phyloP scores from a whole-genome alignment of 1,140 invertebrate species.

The Thaumetopoea pityocampa region DNA sequence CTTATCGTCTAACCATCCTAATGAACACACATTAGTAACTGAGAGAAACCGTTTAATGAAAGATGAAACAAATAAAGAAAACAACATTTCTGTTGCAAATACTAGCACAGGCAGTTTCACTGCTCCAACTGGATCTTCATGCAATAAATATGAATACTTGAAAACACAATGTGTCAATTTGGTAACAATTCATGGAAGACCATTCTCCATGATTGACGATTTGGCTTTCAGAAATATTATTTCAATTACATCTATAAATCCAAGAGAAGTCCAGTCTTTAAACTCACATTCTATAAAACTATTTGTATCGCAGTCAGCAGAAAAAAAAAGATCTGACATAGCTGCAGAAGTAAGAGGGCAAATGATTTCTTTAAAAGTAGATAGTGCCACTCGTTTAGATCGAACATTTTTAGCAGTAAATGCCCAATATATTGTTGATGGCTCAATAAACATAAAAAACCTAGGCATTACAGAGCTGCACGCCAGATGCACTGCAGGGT shows the following conservation, averaged over 20 bases:
- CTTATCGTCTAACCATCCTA: neutral
- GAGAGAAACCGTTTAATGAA: neutral
- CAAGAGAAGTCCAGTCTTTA: neutral
- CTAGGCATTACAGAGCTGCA: neutral
- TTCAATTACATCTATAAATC: neutral
- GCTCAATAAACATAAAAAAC: neutral
- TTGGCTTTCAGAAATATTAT: neutral
- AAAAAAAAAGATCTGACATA: neutral
- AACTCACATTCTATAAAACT: neutral
- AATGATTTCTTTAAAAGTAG: neutral
- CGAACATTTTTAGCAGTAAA: neutral
- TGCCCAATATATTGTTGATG: neutral
- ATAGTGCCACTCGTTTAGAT: neutral
- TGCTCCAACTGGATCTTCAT: no score
- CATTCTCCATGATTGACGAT: neutral
- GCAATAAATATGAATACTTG: no score
- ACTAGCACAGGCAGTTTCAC: no score
- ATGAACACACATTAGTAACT: constrained; percentile 1
- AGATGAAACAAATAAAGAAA: neutral
- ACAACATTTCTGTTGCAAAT: no score
- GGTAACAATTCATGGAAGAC: neutral
- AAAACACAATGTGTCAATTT: neutral
- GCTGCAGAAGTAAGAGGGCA: neutral
- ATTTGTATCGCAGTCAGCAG: neutral
- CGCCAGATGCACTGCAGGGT: neutral